Evolutionary conservation across 2,797 vertebrate genomes (phyloP), one percentile per base, ranked within the genome.

Genomic region (Tympanoctomys barrerae): DNA sequence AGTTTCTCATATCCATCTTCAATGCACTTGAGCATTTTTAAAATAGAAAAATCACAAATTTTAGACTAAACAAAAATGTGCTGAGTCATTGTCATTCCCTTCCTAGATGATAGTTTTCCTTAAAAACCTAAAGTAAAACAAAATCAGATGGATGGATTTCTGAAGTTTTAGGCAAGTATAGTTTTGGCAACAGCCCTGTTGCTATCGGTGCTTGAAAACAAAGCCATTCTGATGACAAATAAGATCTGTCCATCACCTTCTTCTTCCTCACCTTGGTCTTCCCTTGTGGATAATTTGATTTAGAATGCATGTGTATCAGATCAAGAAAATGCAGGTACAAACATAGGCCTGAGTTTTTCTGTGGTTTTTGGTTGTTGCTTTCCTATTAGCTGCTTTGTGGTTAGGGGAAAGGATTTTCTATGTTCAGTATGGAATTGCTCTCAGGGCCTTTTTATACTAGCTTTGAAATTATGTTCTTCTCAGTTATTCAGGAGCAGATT

Each of bases 391-490:
- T 84, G 39, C 68, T 89, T 94, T 61, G 42, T 71, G 62, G 1
- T 22, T 86, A 22, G 22, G n/a, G 73, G 22, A 22, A 85, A n/a
- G n/a, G 59, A 36, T 18, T 83, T n/a, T 39, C 1, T 14, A 3
- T 90, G 91, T 97, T 62, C 49, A 90, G 86, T 49, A 85, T 68
- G 54, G 61, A 93, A 81, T 84, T 82, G 33, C 26, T 54, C 57
- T 87, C 54, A 11, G 46, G 86, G 70, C 46, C 57, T 91, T 89
- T 96, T 79, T 83, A 70, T 52, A 85, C 92, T 90, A 61, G 89
- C 90, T 96, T 96, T 95, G 94, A 95, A 96, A 88, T 96, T 90
- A 92, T 79, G 87, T 89, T 94, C 93, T 92, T 93, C 73, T 97
- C 83, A 84, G 54, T 90, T 95, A 93, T 94, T 96, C 85, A 75